Percentiles rank a stretch among this genome's conserved stretches.
Evolutionary conservation across 2,888 invertebrate species (phyloP).

Genomic region (Lottia gigantea): DNA sequence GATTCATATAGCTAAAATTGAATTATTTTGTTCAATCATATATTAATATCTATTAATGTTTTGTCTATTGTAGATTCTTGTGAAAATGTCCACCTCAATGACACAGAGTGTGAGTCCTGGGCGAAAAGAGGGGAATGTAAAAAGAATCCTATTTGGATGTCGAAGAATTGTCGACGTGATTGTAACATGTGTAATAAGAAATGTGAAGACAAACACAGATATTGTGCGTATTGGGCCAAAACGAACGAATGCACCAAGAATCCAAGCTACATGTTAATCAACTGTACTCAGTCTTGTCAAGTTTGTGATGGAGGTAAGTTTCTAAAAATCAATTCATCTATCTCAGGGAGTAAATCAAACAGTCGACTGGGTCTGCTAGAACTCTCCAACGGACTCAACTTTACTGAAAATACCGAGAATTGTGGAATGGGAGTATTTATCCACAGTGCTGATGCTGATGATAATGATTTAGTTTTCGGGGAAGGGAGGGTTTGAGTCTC

Average conservation of each 20-base stretch:
- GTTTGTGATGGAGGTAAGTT: conserved; percentile 44
- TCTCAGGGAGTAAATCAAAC: too few relatives aligned
- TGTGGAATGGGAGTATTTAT: too few relatives aligned
- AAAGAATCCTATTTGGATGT: conserved; percentile 48
- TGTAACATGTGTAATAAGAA: conserved; percentile 40
- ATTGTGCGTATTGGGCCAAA: conserved; percentile 44
- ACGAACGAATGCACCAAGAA: conserved; percentile 45
- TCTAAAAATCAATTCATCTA: neutral
- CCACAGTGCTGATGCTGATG: too few relatives aligned
- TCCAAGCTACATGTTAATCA: conserved; percentile 45
- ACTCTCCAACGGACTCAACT: too few relatives aligned
- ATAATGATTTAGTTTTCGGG: too few relatives aligned
- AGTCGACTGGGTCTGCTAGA: too few relatives aligned
- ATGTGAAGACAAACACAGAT: conserved; percentile 34
- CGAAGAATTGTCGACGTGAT: conserved; percentile 40
- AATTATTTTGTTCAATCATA: too few relatives aligned
- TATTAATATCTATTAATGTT: too few relatives aligned
- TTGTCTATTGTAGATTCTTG: conserved; percentile 32
- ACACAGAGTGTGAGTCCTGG: conserved; percentile 40
- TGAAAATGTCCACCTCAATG: conserved; percentile 36
- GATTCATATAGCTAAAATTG: too few relatives aligned
- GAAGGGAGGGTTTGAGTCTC: too few relatives aligned
- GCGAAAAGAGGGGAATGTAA: conserved; percentile 43
- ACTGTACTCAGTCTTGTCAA: conserved; percentile 49
- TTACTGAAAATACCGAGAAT: too few relatives aligned